Base-by-base conservation (phyloP, 2,797 vertebrate species). In the Mastacembelus armatus region DNA sequence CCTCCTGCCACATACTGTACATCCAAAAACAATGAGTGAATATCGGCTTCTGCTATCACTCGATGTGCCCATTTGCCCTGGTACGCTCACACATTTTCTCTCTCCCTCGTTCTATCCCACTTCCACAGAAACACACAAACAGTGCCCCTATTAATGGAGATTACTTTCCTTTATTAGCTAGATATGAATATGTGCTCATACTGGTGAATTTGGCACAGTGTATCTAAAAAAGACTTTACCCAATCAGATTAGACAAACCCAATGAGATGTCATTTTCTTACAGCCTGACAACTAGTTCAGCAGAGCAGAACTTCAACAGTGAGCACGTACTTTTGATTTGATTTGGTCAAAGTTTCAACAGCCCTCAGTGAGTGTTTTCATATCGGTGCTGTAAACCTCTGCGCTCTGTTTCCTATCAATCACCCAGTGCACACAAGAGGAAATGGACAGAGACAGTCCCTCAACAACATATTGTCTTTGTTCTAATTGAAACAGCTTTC, bases 1-100 rank as follows among this genome's bases (percentile, higher is more conserved):
- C 78, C 72, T 84, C 77, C 75, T 66, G 72, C 74, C 44, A 65
- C n/a, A n/a, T n/a, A n/a, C n/a, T 59, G 79, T 71, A 56, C 67
- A 64, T 57, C 50, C 77, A 63, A 55, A 81, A 81, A 84, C 65
- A 62, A 83, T 83, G 66, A 47, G 63, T 52, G 72, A 56, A 62
- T 74, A 72, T 77, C 36, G 56, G 76, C 59, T 67, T 24, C 61
- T 71, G 69, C 62, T 35, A 64, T 51, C 54, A 35, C 66, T 66
- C 0, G 18, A 67, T 76, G 54, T 52, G 21, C 45, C 68, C 18
- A 9, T 66, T 59, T 58, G 59, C 59, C 12, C 57, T 66, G 27
- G 16, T 35, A 47, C 30, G 62, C 21, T 5, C 36, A 27, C 29
- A 61, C 40, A 10, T 26, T 51, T 15, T 65, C 52, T 54, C 35